These are phyloP conservation scores for Pyrocephalus nanus DNA, from an alignment of 2,797 vertebrate genomes.

Conservation along the genomic window DNA sequence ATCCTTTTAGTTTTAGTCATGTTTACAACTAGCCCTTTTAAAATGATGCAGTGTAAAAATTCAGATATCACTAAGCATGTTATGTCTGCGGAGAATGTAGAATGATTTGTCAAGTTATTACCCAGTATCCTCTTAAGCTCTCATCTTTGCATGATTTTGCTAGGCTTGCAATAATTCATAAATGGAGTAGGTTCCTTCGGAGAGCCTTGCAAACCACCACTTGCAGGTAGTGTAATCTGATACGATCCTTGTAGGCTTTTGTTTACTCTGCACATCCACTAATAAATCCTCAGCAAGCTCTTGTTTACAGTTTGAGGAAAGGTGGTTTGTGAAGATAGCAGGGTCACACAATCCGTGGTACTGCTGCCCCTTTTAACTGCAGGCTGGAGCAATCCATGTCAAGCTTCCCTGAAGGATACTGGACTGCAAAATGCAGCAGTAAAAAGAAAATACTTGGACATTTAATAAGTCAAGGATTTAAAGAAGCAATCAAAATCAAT, in stretches of 20 bases:
- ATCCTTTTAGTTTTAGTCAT: slow-evolving; percentile 56
- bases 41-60: slow-evolving; percentile 23
- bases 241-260: slow-evolving; percentile 1
- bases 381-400: background rate
- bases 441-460: slow-evolving; percentile 10
- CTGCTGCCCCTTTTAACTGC: background rate
- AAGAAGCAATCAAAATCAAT: slow-evolving; percentile 22
- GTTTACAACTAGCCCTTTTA: slow-evolving; percentile 36
- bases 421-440: background rate
- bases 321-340: slow-evolving; percentile 37
- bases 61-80: background rate
- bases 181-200: background rate
- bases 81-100: background rate
- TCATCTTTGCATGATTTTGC: background rate
- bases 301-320: slow-evolving; percentile 58
- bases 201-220: background rate
- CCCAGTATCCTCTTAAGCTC: background rate
- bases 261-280: slow-evolving; percentile 44
- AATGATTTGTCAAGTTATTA: slow-evolving; percentile 11
- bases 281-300: slow-evolving; percentile 54
- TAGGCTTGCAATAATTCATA: slow-evolving; percentile 10
- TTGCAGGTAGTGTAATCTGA: slow-evolving; percentile 38
- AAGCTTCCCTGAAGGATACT: background rate
- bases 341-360: background rate
- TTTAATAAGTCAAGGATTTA: slow-evolving; percentile 39